These are phyloP conservation scores for Leistus spinibarbis DNA, from an alignment of 2,888 invertebrate genomes.

Conservation along the genomic window DNA sequence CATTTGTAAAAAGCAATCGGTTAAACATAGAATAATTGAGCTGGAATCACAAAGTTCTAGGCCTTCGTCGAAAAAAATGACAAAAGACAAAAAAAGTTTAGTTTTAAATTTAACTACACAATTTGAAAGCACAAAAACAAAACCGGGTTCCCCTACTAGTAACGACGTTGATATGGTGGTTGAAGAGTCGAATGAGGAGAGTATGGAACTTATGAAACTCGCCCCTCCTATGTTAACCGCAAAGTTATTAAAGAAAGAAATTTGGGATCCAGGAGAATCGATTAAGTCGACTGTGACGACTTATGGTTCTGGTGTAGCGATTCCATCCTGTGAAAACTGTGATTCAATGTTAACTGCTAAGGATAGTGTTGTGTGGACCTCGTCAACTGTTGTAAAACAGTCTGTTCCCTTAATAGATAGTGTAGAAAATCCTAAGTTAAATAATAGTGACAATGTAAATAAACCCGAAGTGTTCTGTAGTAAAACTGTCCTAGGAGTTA, in stretches of 20 bases:
- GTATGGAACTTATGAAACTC: slow-evolving; percentile 38
- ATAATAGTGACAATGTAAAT: slow-evolving; percentile 43
- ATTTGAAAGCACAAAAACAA: slow-evolving; percentile 59
- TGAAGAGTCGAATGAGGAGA: slow-evolving; percentile 45
- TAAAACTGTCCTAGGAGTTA: slow-evolving; percentile 55
- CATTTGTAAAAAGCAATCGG: slow-evolving; percentile 61
- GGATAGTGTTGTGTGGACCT: slow-evolving; percentile 61
- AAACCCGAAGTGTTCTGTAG: slow-evolving; percentile 54
- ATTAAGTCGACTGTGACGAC: slow-evolving; percentile 39
- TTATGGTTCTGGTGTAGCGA: slow-evolving; percentile 13
- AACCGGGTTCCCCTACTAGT: slow-evolving; percentile 51
- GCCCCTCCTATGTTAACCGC: slow-evolving; percentile 49
- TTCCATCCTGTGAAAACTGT: slow-evolving; percentile 54
- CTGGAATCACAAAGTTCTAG: slow-evolving; percentile 63
- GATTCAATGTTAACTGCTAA: slow-evolving; percentile 49
- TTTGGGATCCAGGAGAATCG: slow-evolving; percentile 72
- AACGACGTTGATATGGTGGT: slow-evolving; percentile 49
- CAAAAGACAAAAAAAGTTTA: slow-evolving; percentile 52
- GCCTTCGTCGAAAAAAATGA: slow-evolving; percentile 35
- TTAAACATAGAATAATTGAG: slow-evolving; percentile 75
- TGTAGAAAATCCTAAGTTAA: slow-evolving; percentile 27
- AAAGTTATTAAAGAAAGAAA: slow-evolving; percentile 63
- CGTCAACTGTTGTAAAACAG: slow-evolving; percentile 52
- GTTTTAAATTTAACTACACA: slow-evolving; percentile 64
- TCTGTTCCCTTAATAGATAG: slow-evolving; percentile 7